Evolutionary conservation across 2,888 invertebrate species (phyloP).

Genomic region (Ennomos quercinarius): DNA sequence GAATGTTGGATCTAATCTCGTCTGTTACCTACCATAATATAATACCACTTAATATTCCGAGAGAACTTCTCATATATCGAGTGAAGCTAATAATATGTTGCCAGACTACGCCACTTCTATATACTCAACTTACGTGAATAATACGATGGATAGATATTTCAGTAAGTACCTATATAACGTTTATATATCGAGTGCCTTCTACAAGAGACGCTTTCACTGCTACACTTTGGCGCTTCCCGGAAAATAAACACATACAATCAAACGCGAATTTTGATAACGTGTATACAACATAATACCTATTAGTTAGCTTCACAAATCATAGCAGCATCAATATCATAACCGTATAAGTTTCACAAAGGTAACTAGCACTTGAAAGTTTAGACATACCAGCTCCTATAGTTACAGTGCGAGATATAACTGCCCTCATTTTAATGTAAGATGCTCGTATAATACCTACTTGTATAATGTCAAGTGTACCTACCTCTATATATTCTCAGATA

Average conservation of each 20-base stretch:
- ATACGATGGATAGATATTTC: constrained; percentile 6
- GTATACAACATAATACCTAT: constrained; percentile 6
- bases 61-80: neutral
- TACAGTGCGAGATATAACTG: constrained; percentile 14
- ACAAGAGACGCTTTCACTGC: constrained; percentile 9
- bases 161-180: constrained; percentile 2
- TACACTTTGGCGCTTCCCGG: constrained; percentile 10
- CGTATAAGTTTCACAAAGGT: constrained; percentile 20
- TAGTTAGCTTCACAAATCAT: constrained; percentile 8
- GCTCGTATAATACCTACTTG: constrained; percentile 6
- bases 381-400: constrained; percentile 13
- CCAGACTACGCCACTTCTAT: constrained; percentile 2
- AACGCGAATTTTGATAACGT: constrained; percentile 20
- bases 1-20: no score
- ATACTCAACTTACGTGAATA: constrained; percentile 11
- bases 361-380: constrained; percentile 13
- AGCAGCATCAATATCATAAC: constrained; percentile 23
- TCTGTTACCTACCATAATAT: no score
- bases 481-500: constrained; percentile 6
- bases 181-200: neutral
- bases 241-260: constrained; percentile 21
- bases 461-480: constrained; percentile 14
- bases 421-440: constrained; percentile 26
- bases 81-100: constrained; percentile 9
- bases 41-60: neutral